Percentiles rank a stretch among this genome's conserved stretches.
Conservation (phyloP, 1,140 invertebrate species). For the Drosophila varians region DNA sequence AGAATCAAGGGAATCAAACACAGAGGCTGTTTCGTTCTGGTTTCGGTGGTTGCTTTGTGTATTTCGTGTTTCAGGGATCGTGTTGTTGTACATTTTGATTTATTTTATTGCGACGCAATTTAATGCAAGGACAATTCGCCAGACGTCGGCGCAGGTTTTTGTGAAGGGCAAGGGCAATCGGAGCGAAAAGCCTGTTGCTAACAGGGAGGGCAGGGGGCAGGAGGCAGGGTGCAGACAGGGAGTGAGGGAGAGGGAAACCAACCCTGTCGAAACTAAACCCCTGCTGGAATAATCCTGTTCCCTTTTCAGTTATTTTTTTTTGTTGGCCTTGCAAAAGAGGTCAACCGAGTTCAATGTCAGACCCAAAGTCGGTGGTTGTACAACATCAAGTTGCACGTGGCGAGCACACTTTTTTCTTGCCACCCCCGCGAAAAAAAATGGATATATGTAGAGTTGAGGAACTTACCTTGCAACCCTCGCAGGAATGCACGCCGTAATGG, state of each 20-base stretch:
- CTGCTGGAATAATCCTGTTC: constrained; percentile 16
- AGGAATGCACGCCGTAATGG: constrained; percentile 99
- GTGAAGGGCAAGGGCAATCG: constrained; percentile 15
- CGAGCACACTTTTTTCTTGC: constrained; percentile 18
- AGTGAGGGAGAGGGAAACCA: constrained; percentile 18
- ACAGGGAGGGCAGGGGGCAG: neutral
- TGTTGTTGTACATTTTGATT: constrained; percentile 63
- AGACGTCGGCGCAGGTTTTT: constrained; percentile 25
- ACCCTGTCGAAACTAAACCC: constrained; percentile 10
- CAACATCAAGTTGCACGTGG: constrained; percentile 49
- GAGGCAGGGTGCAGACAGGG: neutral
- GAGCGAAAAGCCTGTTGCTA: constrained; percentile 27
- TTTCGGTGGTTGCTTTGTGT: constrained; percentile 59
- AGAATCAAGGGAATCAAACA: constrained; percentile 20
- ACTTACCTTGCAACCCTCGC: constrained; percentile 99
- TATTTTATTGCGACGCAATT: constrained; percentile 79
- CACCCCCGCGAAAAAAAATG: constrained; percentile 23
- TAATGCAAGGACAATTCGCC: constrained; percentile 66
- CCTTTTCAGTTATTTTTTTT: neutral
- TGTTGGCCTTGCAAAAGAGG: constrained; percentile 28
- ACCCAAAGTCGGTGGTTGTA: constrained; percentile 43
- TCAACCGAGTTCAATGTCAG: constrained; percentile 80
- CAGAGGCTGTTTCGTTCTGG: constrained; percentile 41
- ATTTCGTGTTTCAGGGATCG: constrained; percentile 16
- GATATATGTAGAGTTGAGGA: neutral